Conservation (phyloP, 2,797 vertebrate genomes). For the Oreochromis grahami region DNA sequence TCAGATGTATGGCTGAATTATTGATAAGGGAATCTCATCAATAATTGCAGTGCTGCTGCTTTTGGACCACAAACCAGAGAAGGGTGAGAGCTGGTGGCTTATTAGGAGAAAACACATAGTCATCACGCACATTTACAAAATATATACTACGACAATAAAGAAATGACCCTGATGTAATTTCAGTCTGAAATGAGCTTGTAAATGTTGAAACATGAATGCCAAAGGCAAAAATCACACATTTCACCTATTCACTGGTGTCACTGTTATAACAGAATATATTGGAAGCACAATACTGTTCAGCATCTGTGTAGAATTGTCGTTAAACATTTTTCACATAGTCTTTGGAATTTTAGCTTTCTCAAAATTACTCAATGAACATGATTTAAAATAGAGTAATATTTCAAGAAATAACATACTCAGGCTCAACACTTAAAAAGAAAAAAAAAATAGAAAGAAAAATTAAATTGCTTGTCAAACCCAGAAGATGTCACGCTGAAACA, state of each 20-base stretch:
- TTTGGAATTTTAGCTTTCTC: neutral
- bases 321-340: neutral
- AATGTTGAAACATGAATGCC: neutral
- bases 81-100: slow-evolving; percentile 12
- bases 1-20: slow-evolving; percentile 76
- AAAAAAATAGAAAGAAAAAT: neutral
- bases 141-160: neutral
- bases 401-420: neutral
- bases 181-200: neutral
- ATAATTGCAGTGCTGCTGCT: slow-evolving; percentile 60
- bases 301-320: neutral
- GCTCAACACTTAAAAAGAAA: neutral
- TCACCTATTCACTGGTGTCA: neutral
- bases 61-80: slow-evolving; percentile 46
- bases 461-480: neutral
- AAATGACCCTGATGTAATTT: neutral
- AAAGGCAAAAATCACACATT: neutral
- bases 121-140: neutral
- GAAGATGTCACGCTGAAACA: neutral
- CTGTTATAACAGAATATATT: neutral
- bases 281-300: neutral
- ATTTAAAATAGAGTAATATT: neutral
- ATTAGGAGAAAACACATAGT: slow-evolving; percentile 22
- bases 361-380: neutral
- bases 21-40: slow-evolving; percentile 72